Evolutionary conservation across 1,140 invertebrate species (phyloP), one percentile per base, ranked within the genome.

Genomic region (Dreissena polymorpha): DNA sequence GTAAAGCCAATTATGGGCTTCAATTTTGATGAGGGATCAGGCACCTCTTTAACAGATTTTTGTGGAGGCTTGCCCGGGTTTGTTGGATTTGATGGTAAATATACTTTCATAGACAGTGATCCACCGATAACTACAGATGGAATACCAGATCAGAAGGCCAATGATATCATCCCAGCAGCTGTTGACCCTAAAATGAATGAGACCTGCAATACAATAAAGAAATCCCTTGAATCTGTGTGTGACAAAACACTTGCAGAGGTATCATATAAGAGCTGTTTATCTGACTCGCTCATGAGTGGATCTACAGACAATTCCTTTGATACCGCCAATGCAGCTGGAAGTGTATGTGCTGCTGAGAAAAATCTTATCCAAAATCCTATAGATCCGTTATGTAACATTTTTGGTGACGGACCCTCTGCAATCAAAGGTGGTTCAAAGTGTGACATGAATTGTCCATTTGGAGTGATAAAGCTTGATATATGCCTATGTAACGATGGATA

Each of bases 1-100:
- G 39, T 21, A 55, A 82, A 25, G n/a, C 79, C 74, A 51, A 83
- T 51, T 25, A 64, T 77, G 49, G 81, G 73, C 53, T 29, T 69
- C 18, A 83, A 83, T 39, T 83, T 83, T 77, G 81, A 83, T 76
- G 81, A 83, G 64, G 81, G 81, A 29, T 23, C 67, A 25, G 72
- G 72, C 5, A 69, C 53, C 39, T 50, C 68, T 49, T 63, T 72
- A 64, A 71, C 57, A 29, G 81, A 83, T 23, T 83, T 77, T 18
- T 21, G 75, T 6, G 70, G 23, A 69, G 74, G 71, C 16, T 57
- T 67, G 23, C 53, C 69, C 12, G 79, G 69, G n/a, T 23, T 73
- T 14, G 50, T 82, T 53, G 78, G 78, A 3, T 72, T 68, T 67
- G 71, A 82, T 27, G 79, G 79, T 12, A 39, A 21, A 55, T 73